Base-by-base conservation (phyloP, 2,113 vertebrate genomes). In the Polypterus senegalus region DNA sequence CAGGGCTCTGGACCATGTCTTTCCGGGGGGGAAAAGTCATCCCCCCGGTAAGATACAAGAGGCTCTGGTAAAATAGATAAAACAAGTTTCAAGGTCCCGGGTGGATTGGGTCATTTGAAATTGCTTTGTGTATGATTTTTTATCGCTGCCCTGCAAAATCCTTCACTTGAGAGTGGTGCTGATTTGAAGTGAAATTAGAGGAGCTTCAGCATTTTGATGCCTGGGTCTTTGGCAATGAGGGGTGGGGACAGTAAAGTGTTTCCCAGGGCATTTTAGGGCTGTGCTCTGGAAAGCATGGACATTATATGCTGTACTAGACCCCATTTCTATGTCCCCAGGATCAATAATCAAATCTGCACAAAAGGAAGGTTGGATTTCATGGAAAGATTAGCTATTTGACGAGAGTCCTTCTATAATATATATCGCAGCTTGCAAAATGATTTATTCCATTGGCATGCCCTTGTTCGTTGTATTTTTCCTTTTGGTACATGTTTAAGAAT, bases 81-180 rank as follows among this genome's bases (percentile, higher is more conserved):
- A 61, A 62, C 4, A 1, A 81, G 75, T 0, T 90, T 92, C 65
- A 51, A 1, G 69, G 73, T 91, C 88, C 67, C 80, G 53, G 78
- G 49, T 92, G 91, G 89, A 87, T 91, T 1, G 88, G 91, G 4
- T 89, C 87, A 2, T 79, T 84, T 10, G 87, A 90, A 57, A 84
- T 79, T 9, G 75, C 82, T 7, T 60, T 91, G 65, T 77, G 83
- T 45, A 72, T 92, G 76, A 83, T 6, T 59, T 79, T 88, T 11
- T 79, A 81, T 45, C 76, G 7, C 77, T 82, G 1, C 78, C 81
- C 53, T 87, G 83, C 53, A 83, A 77, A 9, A 57, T 91, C 6
- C 64, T 83, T 2, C 91, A 92, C 5, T 62, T 86, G 1, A 77
- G 81, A 77, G 76, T 0, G 88, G 76, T 2, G 47, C 49, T 0